A percentile compares a stretch with the other conserved stretches of the same genome.
Conservation (phyloP, 2,113 vertebrate species). For the Neotoma lepida region DNA sequence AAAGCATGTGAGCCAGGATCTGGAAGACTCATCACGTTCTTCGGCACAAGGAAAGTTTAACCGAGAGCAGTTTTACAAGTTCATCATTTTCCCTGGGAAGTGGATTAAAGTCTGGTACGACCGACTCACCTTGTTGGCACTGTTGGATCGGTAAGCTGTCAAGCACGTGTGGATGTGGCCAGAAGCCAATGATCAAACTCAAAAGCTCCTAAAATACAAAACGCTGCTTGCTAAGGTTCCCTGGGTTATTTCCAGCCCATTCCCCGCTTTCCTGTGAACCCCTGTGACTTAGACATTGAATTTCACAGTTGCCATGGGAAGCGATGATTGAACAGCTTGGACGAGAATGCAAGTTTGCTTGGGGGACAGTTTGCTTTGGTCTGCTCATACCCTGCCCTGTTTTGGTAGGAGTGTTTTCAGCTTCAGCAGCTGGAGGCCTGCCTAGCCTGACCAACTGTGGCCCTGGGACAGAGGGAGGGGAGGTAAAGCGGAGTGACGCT, state of each 20-base stretch:
- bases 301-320: background rate
- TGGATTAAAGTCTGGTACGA: constrained; percentile 97
- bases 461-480: accelerated
- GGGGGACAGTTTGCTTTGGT: background rate
- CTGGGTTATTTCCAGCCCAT: background rate
- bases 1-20: constrained; percentile 86
- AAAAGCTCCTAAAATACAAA: background rate
- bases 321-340: background rate
- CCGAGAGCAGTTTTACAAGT: constrained; percentile 94
- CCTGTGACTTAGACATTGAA: background rate
- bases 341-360: background rate
- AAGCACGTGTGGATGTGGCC: accelerated
- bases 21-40: constrained; percentile 92
- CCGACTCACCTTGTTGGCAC: constrained; percentile 92
- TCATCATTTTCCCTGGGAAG: constrained; percentile 94
- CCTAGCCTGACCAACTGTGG: background rate
- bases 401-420: background rate
- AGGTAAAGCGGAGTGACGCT: background rate
- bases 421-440: background rate
- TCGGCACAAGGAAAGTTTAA: constrained; percentile 91
- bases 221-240: background rate
- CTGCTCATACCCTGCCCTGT: background rate
- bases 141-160: constrained; percentile 92
- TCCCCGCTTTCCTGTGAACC: background rate
- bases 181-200: accelerated